Conservation (phyloP, 1,140 invertebrate species). For the Brachionus sp. region DNA sequence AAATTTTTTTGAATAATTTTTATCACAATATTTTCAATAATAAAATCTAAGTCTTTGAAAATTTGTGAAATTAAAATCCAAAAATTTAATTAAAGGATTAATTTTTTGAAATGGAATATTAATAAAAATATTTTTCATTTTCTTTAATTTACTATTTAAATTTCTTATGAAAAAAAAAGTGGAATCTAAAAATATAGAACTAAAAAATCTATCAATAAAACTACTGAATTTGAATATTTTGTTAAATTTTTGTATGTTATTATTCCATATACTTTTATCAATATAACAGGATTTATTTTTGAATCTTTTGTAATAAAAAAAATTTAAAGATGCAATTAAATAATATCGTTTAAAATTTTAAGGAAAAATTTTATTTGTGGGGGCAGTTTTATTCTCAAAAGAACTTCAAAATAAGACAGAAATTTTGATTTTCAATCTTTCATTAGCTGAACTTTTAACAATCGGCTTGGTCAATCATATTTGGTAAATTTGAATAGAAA, state of each 20-base stretch:
- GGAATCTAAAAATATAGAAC: too few relatives aligned
- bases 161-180: too few relatives aligned
- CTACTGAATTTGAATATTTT: too few relatives aligned
- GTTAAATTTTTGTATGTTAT: not conserved
- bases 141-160: too few relatives aligned
- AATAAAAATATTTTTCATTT: too few relatives aligned
- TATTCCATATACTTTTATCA: not conserved
- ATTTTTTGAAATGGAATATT: too few relatives aligned
- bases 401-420: constrained; percentile 38
- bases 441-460: constrained; percentile 42
- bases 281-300: not conserved
- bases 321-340: not conserved
- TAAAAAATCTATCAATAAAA: too few relatives aligned
- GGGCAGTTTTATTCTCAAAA: constrained; percentile 11
- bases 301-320: not conserved
- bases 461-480: constrained; percentile 42
- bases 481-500: constrained; percentile 12
- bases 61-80: too few relatives aligned
- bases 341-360: not conserved
- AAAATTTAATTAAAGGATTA: too few relatives aligned
- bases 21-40: too few relatives aligned
- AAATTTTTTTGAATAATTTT: too few relatives aligned
- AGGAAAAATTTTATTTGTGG: constrained; percentile 33
- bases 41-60: too few relatives aligned
- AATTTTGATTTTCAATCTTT: constrained; percentile 46